Evolutionary conservation across 2,888 invertebrate genomes (phyloP).

Genomic region (Apotomis betuletana): DNA sequence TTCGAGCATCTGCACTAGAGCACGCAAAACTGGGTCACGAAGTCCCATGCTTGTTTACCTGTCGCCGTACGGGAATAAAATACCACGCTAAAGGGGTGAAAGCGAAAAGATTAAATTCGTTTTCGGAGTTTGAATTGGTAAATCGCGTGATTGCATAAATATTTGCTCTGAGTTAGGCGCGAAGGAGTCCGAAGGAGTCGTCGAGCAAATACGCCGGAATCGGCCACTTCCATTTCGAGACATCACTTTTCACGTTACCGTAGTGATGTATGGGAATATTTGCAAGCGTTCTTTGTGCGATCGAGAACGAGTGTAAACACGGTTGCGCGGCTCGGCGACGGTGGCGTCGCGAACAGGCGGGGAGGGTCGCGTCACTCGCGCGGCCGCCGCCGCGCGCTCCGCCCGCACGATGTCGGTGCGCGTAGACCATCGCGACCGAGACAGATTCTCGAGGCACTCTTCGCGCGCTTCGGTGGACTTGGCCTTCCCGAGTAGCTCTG

Average conservation of each 20-base stretch:
- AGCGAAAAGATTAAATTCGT: slow-evolving; percentile 37
- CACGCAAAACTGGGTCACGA: slow-evolving; percentile 37
- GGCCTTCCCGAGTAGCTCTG: slow-evolving; percentile 72
- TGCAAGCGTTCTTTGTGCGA: slow-evolving; percentile 73
- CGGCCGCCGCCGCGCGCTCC: slow-evolving; percentile 79
- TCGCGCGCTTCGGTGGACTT: slow-evolving; percentile 80
- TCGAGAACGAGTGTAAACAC: slow-evolving; percentile 77
- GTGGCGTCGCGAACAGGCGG: slow-evolving; percentile 51
- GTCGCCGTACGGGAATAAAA: slow-evolving; percentile 34
- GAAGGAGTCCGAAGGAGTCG: slow-evolving; percentile 50
- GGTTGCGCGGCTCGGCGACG: slow-evolving; percentile 62
- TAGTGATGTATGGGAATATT: slow-evolving; percentile 70
- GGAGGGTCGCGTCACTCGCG: slow-evolving; percentile 74
- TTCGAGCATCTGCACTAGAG: slow-evolving; percentile 25
- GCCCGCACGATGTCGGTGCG: slow-evolving; percentile 81
- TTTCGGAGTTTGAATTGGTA: slow-evolving; percentile 45
- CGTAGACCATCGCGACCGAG: slow-evolving; percentile 77
- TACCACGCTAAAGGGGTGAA: slow-evolving; percentile 31
- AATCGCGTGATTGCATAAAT: slow-evolving; percentile 56
- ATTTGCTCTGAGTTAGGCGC: slow-evolving; percentile 59
- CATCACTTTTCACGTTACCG: slow-evolving; percentile 61
- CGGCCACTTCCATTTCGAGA: slow-evolving; percentile 60
- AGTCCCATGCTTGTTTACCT: slow-evolving; percentile 37
- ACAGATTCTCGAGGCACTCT: slow-evolving; percentile 79
- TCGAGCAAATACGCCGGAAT: slow-evolving; percentile 49